phyloP scores from a whole-genome alignment of 2,797 vertebrate genomes.

The Epinephelus coioides region DNA sequence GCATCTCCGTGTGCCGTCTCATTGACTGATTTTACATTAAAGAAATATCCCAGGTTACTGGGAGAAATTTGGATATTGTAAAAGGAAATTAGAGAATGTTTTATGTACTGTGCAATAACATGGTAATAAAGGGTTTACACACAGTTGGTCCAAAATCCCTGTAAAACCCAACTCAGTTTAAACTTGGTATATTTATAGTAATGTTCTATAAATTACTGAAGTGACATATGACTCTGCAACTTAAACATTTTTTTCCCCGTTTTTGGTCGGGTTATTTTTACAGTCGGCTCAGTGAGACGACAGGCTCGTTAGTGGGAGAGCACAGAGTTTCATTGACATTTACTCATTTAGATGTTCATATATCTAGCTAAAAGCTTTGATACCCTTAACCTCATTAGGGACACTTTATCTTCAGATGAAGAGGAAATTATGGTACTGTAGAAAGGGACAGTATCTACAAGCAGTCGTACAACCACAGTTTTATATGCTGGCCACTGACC shows the following conservation, averaged over 20 bases:
- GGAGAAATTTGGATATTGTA: not conserved
- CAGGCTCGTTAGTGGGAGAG: not conserved
- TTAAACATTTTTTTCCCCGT: not conserved
- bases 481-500: not conserved
- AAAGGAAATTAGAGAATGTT: conserved; percentile 14
- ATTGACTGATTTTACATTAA: not conserved
- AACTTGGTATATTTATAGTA: not conserved
- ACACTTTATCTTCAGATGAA: too few species aligned
- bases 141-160: conserved; percentile 7
- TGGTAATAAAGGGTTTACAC: conserved; percentile 1
- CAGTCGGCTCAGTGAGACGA: not conserved
- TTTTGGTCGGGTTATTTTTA: not conserved
- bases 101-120: not conserved
- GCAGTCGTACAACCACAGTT: not conserved
- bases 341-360: too few species aligned
- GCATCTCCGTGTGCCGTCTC: not conserved
- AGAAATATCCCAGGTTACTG: not conserved
- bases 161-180: too few species aligned
- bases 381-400: too few species aligned
- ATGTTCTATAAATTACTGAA: not conserved
- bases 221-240: not conserved
- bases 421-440: too few species aligned
- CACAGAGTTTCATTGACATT: too few species aligned
- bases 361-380: too few species aligned
- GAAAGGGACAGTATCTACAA: too few species aligned